Evolutionary conservation across 1,140 invertebrate species (phyloP).

Genomic region (Drosophila serrata): DNA sequence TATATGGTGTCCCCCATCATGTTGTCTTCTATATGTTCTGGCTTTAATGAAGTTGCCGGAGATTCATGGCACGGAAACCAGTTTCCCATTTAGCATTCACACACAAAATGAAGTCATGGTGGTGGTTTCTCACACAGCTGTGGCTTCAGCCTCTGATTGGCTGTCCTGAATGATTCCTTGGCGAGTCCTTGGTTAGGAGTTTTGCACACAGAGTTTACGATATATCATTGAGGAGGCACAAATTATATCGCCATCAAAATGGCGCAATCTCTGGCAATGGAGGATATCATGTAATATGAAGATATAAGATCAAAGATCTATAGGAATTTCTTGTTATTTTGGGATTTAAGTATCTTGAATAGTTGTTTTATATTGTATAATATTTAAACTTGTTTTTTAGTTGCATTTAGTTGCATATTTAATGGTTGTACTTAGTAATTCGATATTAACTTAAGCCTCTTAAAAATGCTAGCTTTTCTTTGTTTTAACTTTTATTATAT

Average conservation of each 20-base stretch:
- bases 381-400: not conserved
- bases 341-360: too few relatives aligned
- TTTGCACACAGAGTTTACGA: not conserved
- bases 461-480: too few relatives aligned
- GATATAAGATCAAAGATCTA: not conserved
- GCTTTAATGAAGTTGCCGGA: slow-evolving; percentile 52
- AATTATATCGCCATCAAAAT: slow-evolving; percentile 18
- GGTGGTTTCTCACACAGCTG: slow-evolving; percentile 39
- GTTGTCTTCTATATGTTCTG: slow-evolving; percentile 5
- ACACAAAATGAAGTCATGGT: slow-evolving; percentile 51
- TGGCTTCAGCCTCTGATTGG: slow-evolving; percentile 34
- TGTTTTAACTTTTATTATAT: too few relatives aligned
- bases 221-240: slow-evolving; percentile 7
- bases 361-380: too few relatives aligned
- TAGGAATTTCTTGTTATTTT: accelerated
- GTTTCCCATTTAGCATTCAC: slow-evolving; percentile 31
- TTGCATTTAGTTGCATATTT: not conserved
- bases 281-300: slow-evolving; percentile 15
- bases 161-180: not conserved
- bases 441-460: not conserved
- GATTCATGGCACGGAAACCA: slow-evolving; percentile 45
- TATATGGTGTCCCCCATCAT: not conserved
- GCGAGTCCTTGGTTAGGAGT: not conserved
- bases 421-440: not conserved
- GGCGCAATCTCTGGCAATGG: slow-evolving; percentile 43